These are phyloP conservation scores for Poicephalus gulielmi DNA, from an alignment of 2,113 vertebrate genomes.

Conservation along the genomic window DNA sequence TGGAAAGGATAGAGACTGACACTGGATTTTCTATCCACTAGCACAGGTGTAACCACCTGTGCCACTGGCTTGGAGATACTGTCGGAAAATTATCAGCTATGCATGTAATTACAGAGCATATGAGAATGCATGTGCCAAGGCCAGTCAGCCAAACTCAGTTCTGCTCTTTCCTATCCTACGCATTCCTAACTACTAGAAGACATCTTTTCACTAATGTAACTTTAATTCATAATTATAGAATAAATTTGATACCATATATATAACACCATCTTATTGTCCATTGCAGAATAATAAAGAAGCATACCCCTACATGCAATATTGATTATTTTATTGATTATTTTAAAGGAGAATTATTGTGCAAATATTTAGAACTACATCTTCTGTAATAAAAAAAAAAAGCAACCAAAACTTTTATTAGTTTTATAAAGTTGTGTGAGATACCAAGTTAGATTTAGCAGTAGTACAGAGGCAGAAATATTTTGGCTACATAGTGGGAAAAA, in stretches of 20 bases:
- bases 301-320: neutral
- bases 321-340: neutral
- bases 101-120: neutral
- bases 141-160: neutral
- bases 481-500: neutral
- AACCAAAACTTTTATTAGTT: neutral
- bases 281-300: neutral
- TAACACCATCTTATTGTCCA: neutral
- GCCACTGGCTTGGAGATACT: neutral
- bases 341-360: neutral
- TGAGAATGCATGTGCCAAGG: neutral
- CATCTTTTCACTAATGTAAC: neutral
- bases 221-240: neutral
- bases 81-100: neutral
- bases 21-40: neutral
- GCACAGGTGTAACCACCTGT: neutral
- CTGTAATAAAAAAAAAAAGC: neutral
- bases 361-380: neutral
- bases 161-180: neutral
- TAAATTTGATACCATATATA: neutral
- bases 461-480: neutral
- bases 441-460: neutral
- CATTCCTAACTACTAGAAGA: neutral
- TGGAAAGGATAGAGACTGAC: neutral
- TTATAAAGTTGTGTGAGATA: neutral